Evolutionary conservation across 2,113 vertebrate genomes (phyloP), one percentile per base, ranked within the genome.

Genomic region (Apodemus speciosus): DNA sequence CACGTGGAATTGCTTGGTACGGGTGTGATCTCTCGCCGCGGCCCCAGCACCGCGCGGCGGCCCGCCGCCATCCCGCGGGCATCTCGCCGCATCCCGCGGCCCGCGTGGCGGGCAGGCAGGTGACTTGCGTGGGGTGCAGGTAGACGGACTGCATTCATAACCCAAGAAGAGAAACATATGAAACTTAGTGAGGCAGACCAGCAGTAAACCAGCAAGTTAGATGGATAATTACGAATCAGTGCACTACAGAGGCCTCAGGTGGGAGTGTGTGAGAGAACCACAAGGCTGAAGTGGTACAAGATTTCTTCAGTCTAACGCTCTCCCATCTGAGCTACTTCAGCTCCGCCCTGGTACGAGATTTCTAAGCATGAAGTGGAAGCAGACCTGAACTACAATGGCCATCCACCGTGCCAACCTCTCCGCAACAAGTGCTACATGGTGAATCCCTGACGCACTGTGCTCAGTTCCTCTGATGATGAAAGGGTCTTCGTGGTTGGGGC

Each of bases 161-260:
- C n/a, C n/a, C n/a, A n/a, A n/a, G n/a, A n/a, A 73, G 23, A 71
- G 60, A 90, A 38, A 1, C 13, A 6, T 6, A 43, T 30, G 35
- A 1, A 27, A 10, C 20, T n/a, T 14, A 79, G 27, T 80, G 40
- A 89, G 49, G 27, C 60, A 73, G 3, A 35, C 18, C 4, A 16
- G 62, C 0, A 5, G 25, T 1, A 35, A 91, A 21, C 27, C 49
- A 69, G 35, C 6, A n/a, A 64, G 23, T 16, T 20, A 43, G n/a
- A 62, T 27, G 10, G 53, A 62, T 1, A 83, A 18, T 7, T 40
- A 7, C 0, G 0, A 43, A 53, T 40, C 21, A 5, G 2, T 3
- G 4, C 14, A 23, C 83, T 85, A 5, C 6, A 64, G 13, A 60
- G 46, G 27, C 35, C 18, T 20, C 8, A 6, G 11, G 0, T 40